Percentiles rank a stretch among this genome's conserved stretches.
phyloP scores from a whole-genome alignment of 64 coral and sea anemone genomes.

The Pocillopora damicornis region DNA sequence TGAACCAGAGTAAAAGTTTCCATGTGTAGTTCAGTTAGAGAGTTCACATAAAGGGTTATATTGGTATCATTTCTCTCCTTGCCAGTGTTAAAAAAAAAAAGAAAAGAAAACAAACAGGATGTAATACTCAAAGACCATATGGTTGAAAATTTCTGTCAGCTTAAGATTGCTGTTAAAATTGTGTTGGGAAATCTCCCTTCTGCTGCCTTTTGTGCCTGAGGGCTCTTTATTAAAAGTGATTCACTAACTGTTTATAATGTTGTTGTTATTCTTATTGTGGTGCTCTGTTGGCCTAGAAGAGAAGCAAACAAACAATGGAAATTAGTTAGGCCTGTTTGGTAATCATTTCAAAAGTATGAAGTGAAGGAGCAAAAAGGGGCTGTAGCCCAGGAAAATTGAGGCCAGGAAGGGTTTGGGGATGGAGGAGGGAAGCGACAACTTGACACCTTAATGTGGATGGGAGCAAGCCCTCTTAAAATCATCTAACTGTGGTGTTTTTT shows the following conservation, averaged over 20 bases:
- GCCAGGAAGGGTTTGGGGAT: too few relatives aligned
- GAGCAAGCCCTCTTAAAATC: too few relatives aligned
- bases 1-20: too few relatives aligned
- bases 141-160: background rate
- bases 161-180: background rate
- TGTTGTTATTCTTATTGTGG: background rate
- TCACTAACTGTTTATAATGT: background rate
- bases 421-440: too few relatives aligned
- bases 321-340: too few relatives aligned
- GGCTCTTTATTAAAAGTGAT: background rate
- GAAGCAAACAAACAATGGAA: too few relatives aligned
- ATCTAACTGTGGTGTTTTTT: too few relatives aligned
- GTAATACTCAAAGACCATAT: background rate
- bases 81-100: background rate
- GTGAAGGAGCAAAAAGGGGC: too few relatives aligned
- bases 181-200: background rate
- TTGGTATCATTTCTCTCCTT: constrained; percentile 23
- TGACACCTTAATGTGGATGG: too few relatives aligned
- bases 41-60: background rate
- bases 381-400: too few relatives aligned
- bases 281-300: background rate
- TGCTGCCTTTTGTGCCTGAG: background rate
- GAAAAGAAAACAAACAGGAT: background rate
- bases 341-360: too few relatives aligned
- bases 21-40: background rate